Evolutionary conservation across 2,113 vertebrate species (phyloP).

Genomic region (Dascyllus trimaculatus): DNA sequence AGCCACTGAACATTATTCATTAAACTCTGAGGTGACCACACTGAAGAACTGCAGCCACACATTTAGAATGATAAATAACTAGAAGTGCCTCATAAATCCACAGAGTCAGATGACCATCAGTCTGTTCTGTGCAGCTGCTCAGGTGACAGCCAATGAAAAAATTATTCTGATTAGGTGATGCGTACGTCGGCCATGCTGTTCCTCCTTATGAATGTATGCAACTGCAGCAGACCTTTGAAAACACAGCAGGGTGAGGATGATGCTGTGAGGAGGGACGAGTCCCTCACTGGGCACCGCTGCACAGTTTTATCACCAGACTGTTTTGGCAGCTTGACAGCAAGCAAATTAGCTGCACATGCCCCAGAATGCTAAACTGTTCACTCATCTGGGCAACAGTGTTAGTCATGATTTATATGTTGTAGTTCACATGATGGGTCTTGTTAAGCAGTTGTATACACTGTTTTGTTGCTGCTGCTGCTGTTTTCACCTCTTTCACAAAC

Average conservation of each 20-base stretch:
- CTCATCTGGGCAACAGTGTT: too few relatives aligned
- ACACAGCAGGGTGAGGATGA: not conserved
- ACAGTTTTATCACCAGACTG: too few relatives aligned
- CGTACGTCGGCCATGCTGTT: not conserved
- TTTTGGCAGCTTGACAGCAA: too few relatives aligned
- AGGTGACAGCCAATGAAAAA: conserved; percentile 40
- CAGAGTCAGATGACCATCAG: conserved; percentile 26
- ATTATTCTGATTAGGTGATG: conserved; percentile 39
- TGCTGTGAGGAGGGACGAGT: not conserved
- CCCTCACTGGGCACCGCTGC: not conserved
- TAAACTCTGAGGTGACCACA: not conserved
- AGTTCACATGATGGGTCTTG: too few relatives aligned
- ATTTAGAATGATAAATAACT: conserved; percentile 19
- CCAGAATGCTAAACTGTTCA: too few relatives aligned
- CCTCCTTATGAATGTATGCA: conserved; percentile 17
- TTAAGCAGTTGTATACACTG: too few relatives aligned
- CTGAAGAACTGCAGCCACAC: conserved; percentile 1
- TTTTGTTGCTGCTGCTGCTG: too few relatives aligned
- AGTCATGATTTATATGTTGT: too few relatives aligned
- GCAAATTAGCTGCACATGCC: too few relatives aligned
- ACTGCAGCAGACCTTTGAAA: conserved; percentile 1
- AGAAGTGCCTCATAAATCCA: conserved; percentile 7
- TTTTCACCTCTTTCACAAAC: too few relatives aligned
- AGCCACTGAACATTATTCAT: conserved; percentile 6
- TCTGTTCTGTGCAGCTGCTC: not conserved